Evolutionary conservation across 2,797 vertebrate genomes (phyloP), one percentile per base, ranked within the genome.

Genomic region (Arrhamphus sclerolepis): DNA sequence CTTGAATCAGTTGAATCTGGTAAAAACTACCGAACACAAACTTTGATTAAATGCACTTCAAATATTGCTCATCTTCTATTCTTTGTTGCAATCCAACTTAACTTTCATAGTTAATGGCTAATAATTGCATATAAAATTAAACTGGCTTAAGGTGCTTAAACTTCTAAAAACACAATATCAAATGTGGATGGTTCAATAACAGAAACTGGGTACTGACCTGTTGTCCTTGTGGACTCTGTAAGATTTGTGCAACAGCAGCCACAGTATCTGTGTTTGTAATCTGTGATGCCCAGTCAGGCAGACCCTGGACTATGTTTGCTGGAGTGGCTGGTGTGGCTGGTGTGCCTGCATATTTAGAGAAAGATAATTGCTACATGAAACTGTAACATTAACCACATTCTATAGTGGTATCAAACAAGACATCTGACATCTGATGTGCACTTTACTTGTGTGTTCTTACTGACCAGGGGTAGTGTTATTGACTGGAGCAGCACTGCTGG

Each of bases 221-320:
- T 41, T 99, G 98, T 61, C 98, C 97, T 79, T 99, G 98, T 43
- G 98, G 97, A 89, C 97, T 99, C 71, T 99, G 98, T 61, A 99
- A 89, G 82, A 99, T 98, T 84, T 99, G 98, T 43, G 98, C 98
- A 40, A 99, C 97, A 20, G 98, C 97, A 70, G 97, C 94, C 75
- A 99, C 94, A 0, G 97, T 98, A 82, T 99, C 98, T 28, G 97
- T 96, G 88, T 96, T 99, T 61, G 94, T 94, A 74, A 99, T 97
- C 87, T 99, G 97, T 52, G 97, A 98, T 0, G 97, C 95, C 98
- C 98, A 99, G 76, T 99, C 98, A 19, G 98, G 95, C 56, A 98
- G 92, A 80, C 94, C 93, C 70, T 95, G 97, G 0, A 96, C 94
- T 16, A 97, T 93, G 56, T 96, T 97, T 61, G 97, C 97, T 56